These are phyloP conservation scores for Xyliphius kryptos DNA, from an alignment of 2,113 vertebrate species.

Conservation along the genomic window DNA sequence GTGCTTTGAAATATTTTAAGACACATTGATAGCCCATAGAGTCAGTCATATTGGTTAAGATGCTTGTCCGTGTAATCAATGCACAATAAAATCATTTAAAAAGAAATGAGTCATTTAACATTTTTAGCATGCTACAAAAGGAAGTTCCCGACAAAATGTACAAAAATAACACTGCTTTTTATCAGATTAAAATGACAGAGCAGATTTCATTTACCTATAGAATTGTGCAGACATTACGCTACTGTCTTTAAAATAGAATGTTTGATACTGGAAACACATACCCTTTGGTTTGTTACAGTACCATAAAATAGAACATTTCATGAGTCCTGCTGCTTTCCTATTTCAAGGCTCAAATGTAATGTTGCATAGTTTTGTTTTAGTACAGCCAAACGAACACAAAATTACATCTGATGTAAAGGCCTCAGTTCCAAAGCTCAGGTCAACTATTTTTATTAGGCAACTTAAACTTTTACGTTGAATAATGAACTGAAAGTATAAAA, in stretches of 20 bases:
- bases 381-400: slow-evolving; percentile 14
- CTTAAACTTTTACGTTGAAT: slow-evolving; percentile 6
- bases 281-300: slow-evolving; percentile 43
- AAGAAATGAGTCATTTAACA: slow-evolving; percentile 4
- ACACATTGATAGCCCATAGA: neutral
- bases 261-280: slow-evolving; percentile 41
- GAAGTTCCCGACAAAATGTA: slow-evolving; percentile 44
- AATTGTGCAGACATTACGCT: slow-evolving; percentile 44
- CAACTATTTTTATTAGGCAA: slow-evolving; percentile 25
- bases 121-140: slow-evolving; percentile 40
- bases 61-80: slow-evolving; percentile 7
- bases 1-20: slow-evolving; percentile 37
- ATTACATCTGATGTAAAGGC: slow-evolving; percentile 27
- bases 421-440: slow-evolving; percentile 13
- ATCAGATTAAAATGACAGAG: slow-evolving; percentile 41
- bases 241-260: slow-evolving; percentile 31
- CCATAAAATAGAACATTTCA: slow-evolving; percentile 15
- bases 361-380: slow-evolving; percentile 40
- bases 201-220: slow-evolving; percentile 39
- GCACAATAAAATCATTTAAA: slow-evolving; percentile 3
- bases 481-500: slow-evolving; percentile 8
- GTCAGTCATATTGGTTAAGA: neutral
- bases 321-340: slow-evolving; percentile 13
- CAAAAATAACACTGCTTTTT: slow-evolving; percentile 52
- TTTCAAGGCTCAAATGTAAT: slow-evolving; percentile 35